Base-by-base conservation (phyloP, 2,797 vertebrate genomes). In the Crenuchus spilurus region DNA sequence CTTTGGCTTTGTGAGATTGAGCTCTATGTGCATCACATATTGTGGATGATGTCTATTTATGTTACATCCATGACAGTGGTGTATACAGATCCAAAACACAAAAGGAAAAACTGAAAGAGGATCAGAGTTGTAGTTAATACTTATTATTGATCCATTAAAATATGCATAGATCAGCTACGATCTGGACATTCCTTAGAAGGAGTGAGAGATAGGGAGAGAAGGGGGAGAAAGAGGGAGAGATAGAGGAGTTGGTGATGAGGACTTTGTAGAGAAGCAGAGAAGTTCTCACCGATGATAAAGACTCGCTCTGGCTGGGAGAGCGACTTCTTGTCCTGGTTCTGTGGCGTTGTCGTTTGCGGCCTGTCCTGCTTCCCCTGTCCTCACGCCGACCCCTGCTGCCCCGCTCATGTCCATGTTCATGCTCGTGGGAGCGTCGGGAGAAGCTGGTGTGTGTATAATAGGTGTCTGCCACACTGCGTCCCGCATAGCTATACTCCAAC, bases 261-360 rank as follows among this genome's bases (percentile, higher is more conserved):
- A n/a, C n/a, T n/a, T n/a, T n/a, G n/a, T n/a, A n/a, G n/a, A n/a
- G n/a, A n/a, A 6, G 5, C 7, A 4, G 1, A 41, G 13, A 5
- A 41, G 35, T 10, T 41, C 58, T 44, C 24, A 63, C 60, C 39
- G 60, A 63, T 16, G 58, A 61, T 30, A 35, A 44, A 44, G 39
- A 44, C 39, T 63, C 37, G 39, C 39, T 44, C 24, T 30, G 39
- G 13, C 37, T 63, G 14, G 3, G 14, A 28, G 60, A 63, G 24
- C 37, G 60, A 3, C 39, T 63, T 63, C 60, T 63, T 0, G 60
- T 42, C 39, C 60, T 44, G 28, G 54, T 57, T 57, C 54, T 57
- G 54, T 9, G 54, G n/a, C 54, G 54, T 4, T 6, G 54, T 3
- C 16, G 39, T 30, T 39, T 63, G 60, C 39, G 60, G 10, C 39